Conservation (phyloP, 2,797 vertebrate species). For the Aselliscus stoliczkanus region DNA sequence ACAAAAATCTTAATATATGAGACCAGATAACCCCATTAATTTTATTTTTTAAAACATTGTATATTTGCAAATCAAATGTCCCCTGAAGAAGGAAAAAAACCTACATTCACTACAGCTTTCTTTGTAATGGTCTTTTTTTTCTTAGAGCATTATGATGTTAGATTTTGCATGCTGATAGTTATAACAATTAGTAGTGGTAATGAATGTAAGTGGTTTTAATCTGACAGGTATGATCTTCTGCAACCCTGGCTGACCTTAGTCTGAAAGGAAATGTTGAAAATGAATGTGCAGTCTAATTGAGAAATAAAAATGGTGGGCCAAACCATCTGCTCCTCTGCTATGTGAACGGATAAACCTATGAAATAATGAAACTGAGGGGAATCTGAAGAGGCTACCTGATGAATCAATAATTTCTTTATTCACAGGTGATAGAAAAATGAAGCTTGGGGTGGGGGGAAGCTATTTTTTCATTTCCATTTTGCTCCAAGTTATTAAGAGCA, state of each 20-base stretch:
- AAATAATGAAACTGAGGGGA: background rate
- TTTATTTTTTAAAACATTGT: slow-evolving; percentile 8
- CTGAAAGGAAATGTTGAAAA: background rate
- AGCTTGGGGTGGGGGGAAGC: background rate
- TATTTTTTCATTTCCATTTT: background rate
- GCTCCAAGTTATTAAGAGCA: background rate
- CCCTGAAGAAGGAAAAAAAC: slow-evolving; percentile 17
- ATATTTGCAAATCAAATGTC: slow-evolving; percentile 50
- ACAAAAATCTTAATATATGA: background rate
- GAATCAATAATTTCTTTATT: background rate
- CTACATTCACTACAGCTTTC: slow-evolving; percentile 54
- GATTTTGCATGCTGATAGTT: slow-evolving; percentile 52
- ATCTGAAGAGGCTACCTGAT: background rate
- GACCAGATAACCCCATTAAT: background rate
- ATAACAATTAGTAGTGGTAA: slow-evolving; percentile 42
- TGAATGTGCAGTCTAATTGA: background rate
- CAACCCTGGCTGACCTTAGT: background rate
- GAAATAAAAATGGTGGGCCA: background rate
- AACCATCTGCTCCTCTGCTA: background rate
- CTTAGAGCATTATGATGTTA: background rate
- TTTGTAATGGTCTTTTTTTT: slow-evolving; percentile 58
- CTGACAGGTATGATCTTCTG: background rate
- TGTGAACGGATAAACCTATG: slow-evolving; percentile 13
- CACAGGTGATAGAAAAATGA: background rate
- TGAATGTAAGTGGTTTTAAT: background rate